phyloP scores from a whole-genome alignment of 2,888 invertebrate genomes.

The Yponomeuta malinellus region DNA sequence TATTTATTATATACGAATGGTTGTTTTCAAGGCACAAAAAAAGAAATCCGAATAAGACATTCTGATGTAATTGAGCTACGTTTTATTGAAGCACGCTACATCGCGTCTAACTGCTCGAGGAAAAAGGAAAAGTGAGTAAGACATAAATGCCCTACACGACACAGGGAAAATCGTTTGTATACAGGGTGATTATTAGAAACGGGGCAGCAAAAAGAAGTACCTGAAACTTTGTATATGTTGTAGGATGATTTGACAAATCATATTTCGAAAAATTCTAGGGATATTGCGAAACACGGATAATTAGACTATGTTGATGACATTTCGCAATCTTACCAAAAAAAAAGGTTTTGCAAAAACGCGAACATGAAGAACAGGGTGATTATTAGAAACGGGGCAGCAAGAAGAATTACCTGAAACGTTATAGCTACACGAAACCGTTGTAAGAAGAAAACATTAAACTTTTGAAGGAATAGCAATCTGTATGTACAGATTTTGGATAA shows the following conservation, averaged over 20 bases:
- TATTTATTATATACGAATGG: conserved; percentile 61
- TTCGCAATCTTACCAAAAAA: too few relatives aligned
- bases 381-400: background rate
- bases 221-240: background rate
- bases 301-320: too few relatives aligned
- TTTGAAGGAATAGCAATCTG: too few relatives aligned
- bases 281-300: too few relatives aligned
- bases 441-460: too few relatives aligned
- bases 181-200: background rate
- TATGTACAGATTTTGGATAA: too few relatives aligned
- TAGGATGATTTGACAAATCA: too few relatives aligned
- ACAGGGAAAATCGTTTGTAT: background rate
- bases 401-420: background rate
- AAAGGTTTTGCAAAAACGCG: too few relatives aligned
- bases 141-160: background rate
- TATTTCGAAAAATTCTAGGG: too few relatives aligned
- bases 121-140: background rate
- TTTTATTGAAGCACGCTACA: conserved; percentile 58
- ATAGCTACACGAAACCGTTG: background rate
- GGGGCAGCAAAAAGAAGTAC: background rate
- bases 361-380: background rate
- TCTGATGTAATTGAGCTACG: conserved; percentile 67
- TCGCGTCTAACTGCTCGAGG: conserved; percentile 20
- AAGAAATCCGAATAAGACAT: conserved; percentile 68
- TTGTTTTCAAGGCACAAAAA: conserved; percentile 38